Base-by-base conservation (phyloP, 2,888 invertebrate species). In the Callimorpha dominula region DNA sequence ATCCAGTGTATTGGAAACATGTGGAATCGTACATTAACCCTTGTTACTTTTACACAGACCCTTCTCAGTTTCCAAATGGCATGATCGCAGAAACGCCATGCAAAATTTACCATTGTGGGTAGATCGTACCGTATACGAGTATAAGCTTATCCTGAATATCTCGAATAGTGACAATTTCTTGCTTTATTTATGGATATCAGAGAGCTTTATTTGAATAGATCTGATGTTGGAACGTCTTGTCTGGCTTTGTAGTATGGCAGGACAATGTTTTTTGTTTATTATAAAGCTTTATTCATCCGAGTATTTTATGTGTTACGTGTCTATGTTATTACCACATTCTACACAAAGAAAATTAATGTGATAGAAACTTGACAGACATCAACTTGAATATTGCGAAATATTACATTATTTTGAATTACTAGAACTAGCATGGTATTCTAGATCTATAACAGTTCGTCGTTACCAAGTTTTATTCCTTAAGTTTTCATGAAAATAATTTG, bases 11-110 rank as follows among this genome's bases (percentile, higher is more conserved):
- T 89, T 87, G 87, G 87, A 90, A 89, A 90, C 87, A 86, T 88
- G 87, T 89, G 87, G 84, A 87, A 86, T 88, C 85, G 85, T 88
- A 85, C 88, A 91, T 92, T 90, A 91, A 93, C 94, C 93, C 93
- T 91, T 90, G 93, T 94, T 93, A 93, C 89, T 88, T 88, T 90
- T 90, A 91, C 92, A 90, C 77, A 75, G 78, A 93, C 94, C 94
- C 93, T 94, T 87, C 89, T 93, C 93, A 92, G 86, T 90, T 89
- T 88, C 86, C 87, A 82, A 86, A 80, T 87, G 87, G 86, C 86
- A 79, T 84, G 87, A 87, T 89, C 86, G 86, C 88, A 86, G 86
- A 88, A 82, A 81, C 82, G 85, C 83, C 82, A 91, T 90, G 90
- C 89, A 92, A 90, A 68, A 92, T 91, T 66, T 66, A 74, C 68